phyloP scores from a whole-genome alignment of 2,888 invertebrate species.

The Phrixothrix hirtus region DNA sequence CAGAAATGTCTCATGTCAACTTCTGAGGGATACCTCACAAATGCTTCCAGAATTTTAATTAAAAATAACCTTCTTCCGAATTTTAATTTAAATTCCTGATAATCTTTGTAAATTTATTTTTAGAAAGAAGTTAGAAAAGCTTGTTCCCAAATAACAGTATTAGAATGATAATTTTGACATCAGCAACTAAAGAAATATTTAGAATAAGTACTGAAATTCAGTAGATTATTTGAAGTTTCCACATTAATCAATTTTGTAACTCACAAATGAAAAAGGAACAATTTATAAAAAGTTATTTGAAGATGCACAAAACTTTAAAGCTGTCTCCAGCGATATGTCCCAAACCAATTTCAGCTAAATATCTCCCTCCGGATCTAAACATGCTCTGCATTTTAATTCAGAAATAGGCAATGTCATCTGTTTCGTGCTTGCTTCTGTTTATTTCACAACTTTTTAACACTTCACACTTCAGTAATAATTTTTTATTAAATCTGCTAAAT shows the following conservation, averaged over 20 bases:
- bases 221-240: too few species aligned
- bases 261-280: conserved; percentile 13
- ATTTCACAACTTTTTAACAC: conserved; percentile 14
- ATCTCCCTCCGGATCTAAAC: conserved; percentile 26
- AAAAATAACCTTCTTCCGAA: too few species aligned
- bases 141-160: too few species aligned
- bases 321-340: conserved; percentile 25
- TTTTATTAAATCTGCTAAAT: not conserved
- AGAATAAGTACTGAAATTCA: too few species aligned
- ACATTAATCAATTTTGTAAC: not conserved
- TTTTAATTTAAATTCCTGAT: too few species aligned
- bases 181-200: too few species aligned
- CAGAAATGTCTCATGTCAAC: too few species aligned
- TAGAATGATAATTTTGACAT: too few species aligned
- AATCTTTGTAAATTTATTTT: too few species aligned
- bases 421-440: conserved; percentile 16
- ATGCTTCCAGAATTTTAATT: too few species aligned
- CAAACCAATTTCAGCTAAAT: conserved; percentile 29
- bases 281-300: conserved; percentile 19
- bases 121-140: too few species aligned
- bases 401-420: conserved; percentile 24
- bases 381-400: conserved; percentile 28
- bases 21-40: too few species aligned
- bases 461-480: not conserved
- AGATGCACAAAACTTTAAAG: conserved; percentile 23